Percentiles rank a stretch among this genome's conserved stretches.
Conservation (phyloP, 1,140 invertebrate genomes). For the Sarcophaga bullata region DNA sequence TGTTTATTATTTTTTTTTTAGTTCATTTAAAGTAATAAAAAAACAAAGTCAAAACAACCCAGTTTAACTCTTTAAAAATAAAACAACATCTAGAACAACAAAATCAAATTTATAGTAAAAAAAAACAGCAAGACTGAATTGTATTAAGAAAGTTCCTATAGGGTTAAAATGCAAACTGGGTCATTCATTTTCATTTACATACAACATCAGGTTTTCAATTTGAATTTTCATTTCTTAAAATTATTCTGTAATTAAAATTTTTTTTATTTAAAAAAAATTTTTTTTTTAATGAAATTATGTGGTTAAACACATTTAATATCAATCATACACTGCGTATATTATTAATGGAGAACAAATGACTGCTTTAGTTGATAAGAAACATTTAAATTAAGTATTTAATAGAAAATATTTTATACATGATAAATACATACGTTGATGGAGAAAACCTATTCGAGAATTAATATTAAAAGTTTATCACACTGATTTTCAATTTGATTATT, state of each 20-base stretch:
- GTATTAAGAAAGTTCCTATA: background rate
- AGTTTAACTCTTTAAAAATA: too few relatives aligned
- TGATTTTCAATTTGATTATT: too few relatives aligned
- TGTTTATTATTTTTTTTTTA: too few relatives aligned
- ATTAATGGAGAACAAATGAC: constrained; percentile 1
- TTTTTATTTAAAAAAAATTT: background rate
- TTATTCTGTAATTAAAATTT: background rate
- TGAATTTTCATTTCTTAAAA: background rate
- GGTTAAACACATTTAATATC: background rate
- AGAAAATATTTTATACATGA: too few relatives aligned
- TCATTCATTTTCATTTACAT: background rate
- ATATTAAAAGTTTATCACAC: too few relatives aligned
- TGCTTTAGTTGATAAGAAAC: constrained; percentile 5
- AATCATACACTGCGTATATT: background rate
- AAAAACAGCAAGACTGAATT: background rate
- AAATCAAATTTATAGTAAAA: too few relatives aligned
- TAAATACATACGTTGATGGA: too few relatives aligned
- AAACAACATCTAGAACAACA: too few relatives aligned
- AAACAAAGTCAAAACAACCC: too few relatives aligned
- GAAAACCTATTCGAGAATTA: too few relatives aligned
- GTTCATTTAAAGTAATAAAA: too few relatives aligned
- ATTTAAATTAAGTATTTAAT: background rate
- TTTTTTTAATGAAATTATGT: background rate
- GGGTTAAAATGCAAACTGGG: background rate
- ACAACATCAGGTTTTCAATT: background rate